Evolutionary conservation across 2,113 vertebrate genomes (phyloP).

Genomic region (Meleagris gallopavo): DNA sequence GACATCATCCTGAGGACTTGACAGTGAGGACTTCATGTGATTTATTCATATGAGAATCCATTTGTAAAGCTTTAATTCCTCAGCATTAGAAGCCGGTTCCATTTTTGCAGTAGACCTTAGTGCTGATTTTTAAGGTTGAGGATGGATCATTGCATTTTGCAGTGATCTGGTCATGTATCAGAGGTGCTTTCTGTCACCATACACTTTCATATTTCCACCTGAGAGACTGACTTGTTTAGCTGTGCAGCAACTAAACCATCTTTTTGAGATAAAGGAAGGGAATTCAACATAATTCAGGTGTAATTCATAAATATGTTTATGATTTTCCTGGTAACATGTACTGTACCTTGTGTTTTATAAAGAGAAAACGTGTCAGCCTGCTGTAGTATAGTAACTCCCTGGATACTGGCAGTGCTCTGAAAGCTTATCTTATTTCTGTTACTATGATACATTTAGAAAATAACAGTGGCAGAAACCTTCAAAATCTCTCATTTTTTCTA

Average conservation of each 20-base stretch:
- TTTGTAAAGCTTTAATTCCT: not conserved
- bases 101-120: not conserved
- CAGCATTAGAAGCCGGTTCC: not conserved
- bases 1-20: not conserved
- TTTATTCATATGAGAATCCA: not conserved
- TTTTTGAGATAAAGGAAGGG: not conserved
- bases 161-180: not conserved
- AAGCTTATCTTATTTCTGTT: not conserved
- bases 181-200: not conserved
- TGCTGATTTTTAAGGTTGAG: not conserved
- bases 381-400: not conserved
- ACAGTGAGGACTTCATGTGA: not conserved
- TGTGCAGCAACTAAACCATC: not conserved
- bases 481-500: not conserved
- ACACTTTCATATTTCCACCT: not conserved
- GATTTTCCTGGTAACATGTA: not conserved
- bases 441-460: not conserved
- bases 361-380: not conserved
- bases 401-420: not conserved
- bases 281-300: not conserved
- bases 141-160: not conserved
- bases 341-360: not conserved
- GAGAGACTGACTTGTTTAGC: not conserved
- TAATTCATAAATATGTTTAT: not conserved
- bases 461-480: not conserved